A percentile compares a stretch with the other conserved stretches of the same genome.
phyloP scores from a whole-genome alignment of 2,113 vertebrate genomes.

The Heteronetta atricapilla region DNA sequence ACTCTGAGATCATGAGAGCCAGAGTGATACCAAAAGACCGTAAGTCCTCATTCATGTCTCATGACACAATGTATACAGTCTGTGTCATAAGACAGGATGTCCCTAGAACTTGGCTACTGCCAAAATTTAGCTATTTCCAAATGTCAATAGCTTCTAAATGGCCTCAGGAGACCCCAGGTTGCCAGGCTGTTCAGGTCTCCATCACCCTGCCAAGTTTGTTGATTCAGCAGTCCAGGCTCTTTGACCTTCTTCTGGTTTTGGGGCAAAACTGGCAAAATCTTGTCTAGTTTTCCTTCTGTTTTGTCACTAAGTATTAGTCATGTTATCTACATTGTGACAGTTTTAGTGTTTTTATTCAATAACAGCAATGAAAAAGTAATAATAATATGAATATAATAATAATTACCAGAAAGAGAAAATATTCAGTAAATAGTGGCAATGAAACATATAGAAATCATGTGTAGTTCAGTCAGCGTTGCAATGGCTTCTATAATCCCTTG shows the following conservation, averaged over 20 bases:
- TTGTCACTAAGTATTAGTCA: neutral
- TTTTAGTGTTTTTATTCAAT: neutral
- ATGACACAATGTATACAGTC: neutral
- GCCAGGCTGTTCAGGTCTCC: no score
- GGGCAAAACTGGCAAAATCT: neutral
- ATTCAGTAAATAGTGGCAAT: neutral
- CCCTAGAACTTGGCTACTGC: neutral
- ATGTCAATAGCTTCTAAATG: no score
- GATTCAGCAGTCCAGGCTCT: neutral
- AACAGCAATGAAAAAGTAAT: neutral
- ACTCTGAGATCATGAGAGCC: neutral
- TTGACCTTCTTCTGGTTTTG: neutral
- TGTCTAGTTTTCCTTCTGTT: neutral
- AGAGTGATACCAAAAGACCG: rapidly evolving
- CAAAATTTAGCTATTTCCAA: neutral
- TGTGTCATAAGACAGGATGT: neutral
- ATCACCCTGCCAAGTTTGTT: neutral
- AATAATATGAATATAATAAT: neutral
- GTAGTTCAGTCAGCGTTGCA: neutral
- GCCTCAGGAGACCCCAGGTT: neutral
- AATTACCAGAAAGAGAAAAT: neutral
- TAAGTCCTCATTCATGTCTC: neutral
- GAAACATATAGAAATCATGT: neutral
- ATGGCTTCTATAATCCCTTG: neutral
- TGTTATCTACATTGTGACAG: neutral